Evolutionary conservation across 37 sponge, comb jelly and placozoan species (phyloP), one percentile per base, ranked within the genome.

Genomic region (Oopsacas minuta): DNA sequence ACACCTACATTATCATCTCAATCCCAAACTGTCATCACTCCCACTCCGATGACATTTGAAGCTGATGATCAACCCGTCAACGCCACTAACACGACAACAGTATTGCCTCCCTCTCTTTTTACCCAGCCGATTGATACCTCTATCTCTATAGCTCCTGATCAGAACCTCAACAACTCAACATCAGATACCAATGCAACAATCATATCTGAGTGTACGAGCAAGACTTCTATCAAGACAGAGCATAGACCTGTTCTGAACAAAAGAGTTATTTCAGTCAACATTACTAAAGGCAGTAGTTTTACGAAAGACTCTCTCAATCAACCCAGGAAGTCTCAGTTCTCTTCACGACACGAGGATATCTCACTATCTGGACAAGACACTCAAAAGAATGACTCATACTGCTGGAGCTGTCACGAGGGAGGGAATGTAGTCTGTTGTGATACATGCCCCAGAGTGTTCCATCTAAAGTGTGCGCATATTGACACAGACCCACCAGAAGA

Each of bases 361-460:
- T 42, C 49, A 8, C 49, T 17, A 28, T 83, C 36, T 17, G 12
- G 34, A 7, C 36, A 37, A 8, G 93, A 95, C 81, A 82, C 82
- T 12, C 83, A 88, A 30, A 95, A 95, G 93, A 95, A 95, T 85
- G 96, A 95, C 87, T 91, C 91, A 36, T 95, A 95, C 89, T 95
- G 96, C 83, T 95, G 96, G 96, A 90, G 91, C 82, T 97, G 97
- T 39, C 97, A 97, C 87, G 91, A 92, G 84, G 94, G 92, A 10
- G 97, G 97, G 8, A 90, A 93, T 37, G 91, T 97, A 8, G 86
- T 97, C 38, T 97, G 97, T 85, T 97, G 97, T 89, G 97, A 97
- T 39, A 88, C 84, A 52, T 97, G 97, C 38, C 94, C 97, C 25
- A 52, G 97, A 23, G 97, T 97, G 25, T 94, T 94, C 88, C 97